Conservation (phyloP, 2,888 invertebrate genomes). For the Schizotus pectinicornis region DNA sequence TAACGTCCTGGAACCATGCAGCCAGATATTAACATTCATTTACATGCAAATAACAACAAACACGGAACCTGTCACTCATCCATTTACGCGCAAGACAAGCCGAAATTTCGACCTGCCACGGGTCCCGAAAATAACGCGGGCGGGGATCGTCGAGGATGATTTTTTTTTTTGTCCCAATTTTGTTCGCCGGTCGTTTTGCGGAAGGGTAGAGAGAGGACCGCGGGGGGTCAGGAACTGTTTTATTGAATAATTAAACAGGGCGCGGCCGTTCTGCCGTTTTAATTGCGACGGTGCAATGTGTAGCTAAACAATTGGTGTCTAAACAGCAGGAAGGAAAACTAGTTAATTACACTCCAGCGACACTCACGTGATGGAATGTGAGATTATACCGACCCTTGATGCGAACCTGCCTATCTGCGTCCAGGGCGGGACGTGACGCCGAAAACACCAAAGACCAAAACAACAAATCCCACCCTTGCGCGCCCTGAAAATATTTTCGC, state of each 20-base stretch:
- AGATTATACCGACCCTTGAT: conserved; percentile 29
- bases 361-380: conserved; percentile 31
- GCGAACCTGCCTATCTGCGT: conserved; percentile 23
- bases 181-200: conserved; percentile 6
- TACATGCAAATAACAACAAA: conserved; percentile 35
- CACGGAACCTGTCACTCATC: conserved; percentile 32
- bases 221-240: conserved; percentile 33
- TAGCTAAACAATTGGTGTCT: conserved; percentile 48
- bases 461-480: no score
- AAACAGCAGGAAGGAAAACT: conserved; percentile 45
- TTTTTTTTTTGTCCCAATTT: conserved; percentile 14
- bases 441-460: no score
- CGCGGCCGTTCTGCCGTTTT: conserved; percentile 42
- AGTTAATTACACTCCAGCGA: conserved; percentile 45
- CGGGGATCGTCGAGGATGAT: not conserved
- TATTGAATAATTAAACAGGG: conserved; percentile 48
- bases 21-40: conserved; percentile 45
- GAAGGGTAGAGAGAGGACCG: conserved; percentile 22
- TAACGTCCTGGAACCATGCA: conserved; percentile 32
- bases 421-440: not conserved
- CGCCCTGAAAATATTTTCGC: no score
- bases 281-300: conserved; percentile 46
- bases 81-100: conserved; percentile 23
- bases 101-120: conserved; percentile 23
- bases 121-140: conserved; percentile 15